Evolutionary conservation across 2,797 vertebrate species (phyloP).

Genomic region (Argya squamiceps): DNA sequence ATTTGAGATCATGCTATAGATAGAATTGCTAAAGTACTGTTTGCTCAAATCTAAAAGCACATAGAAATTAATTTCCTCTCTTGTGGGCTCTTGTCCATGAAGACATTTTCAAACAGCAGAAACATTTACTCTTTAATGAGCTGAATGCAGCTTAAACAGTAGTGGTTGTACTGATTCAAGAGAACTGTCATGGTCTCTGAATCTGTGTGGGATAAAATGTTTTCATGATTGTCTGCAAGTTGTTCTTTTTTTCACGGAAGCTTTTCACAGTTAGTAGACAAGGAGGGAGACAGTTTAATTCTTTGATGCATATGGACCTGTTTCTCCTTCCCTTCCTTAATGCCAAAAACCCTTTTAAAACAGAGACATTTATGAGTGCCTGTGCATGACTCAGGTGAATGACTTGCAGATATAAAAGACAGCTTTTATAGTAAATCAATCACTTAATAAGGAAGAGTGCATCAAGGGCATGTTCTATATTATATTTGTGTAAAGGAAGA

Average conservation of each 20-base stretch:
- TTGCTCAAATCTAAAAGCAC: neutral
- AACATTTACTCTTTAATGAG: neutral
- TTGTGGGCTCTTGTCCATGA: neutral
- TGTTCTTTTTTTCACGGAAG: neutral
- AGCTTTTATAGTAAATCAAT: conserved; percentile 44
- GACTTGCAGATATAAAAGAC: conserved; percentile 36
- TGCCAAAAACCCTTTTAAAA: conserved; percentile 43
- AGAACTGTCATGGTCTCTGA: neutral
- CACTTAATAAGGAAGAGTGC: neutral
- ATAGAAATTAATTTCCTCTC: neutral
- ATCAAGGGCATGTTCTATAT: neutral
- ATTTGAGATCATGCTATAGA: neutral
- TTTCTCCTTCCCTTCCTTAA: neutral
- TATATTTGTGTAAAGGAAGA: neutral
- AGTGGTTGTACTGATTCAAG: neutral
- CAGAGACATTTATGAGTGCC: neutral
- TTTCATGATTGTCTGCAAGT: conserved; percentile 17
- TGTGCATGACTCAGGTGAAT: conserved; percentile 34
- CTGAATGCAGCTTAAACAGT: neutral
- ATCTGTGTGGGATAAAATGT: conserved; percentile 39
- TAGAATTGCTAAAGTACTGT: neutral
- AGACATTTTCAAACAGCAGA: neutral
- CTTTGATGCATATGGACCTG: neutral
- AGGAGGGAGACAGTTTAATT: neutral
- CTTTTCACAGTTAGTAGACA: conserved; percentile 19